Evolutionary conservation across 2,888 invertebrate genomes (phyloP).

Genomic region (Bellardia bayeri): DNA sequence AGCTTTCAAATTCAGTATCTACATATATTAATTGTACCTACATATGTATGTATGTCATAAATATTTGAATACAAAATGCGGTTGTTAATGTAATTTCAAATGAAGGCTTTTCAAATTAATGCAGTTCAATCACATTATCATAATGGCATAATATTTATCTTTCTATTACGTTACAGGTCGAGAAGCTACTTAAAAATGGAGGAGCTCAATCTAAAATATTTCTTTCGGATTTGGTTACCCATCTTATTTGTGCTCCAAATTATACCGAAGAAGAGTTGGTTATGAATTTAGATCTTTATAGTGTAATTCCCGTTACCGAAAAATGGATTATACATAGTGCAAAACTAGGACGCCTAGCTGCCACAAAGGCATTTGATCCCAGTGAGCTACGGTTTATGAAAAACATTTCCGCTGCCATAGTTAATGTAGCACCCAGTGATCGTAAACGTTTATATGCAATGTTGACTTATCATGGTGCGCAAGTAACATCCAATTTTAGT

Average conservation of each 20-base stretch:
- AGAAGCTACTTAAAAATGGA: constrained; percentile 91
- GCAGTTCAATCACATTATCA: no score
- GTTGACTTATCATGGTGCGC: constrained; percentile 94
- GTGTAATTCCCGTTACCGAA: constrained; percentile 94
- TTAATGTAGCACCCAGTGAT: constrained; percentile 90
- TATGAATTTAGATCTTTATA: constrained; percentile 96
- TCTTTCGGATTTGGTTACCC: constrained; percentile 96
- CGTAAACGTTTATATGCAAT: constrained; percentile 92
- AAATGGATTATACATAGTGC: constrained; percentile 92
- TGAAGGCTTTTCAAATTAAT: no score
- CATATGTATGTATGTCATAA: no score
- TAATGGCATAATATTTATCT: background rate
- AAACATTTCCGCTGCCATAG: constrained; percentile 90
- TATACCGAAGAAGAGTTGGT: constrained; percentile 93
- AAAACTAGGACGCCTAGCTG: constrained; percentile 87
- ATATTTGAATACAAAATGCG: no score
- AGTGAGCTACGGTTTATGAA: constrained; percentile 89
- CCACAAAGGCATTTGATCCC: constrained; percentile 91
- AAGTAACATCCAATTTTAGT: constrained; percentile 89
- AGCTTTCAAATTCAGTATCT: no score
- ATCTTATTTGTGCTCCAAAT: constrained; percentile 94
- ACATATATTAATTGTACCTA: no score
- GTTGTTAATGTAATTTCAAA: no score
- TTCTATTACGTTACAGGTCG: constrained; percentile 86
- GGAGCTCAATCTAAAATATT: constrained; percentile 95